These are phyloP conservation scores for Thunnus maccoyii DNA, from an alignment of 2,113 vertebrate genomes.

Conservation along the genomic window DNA sequence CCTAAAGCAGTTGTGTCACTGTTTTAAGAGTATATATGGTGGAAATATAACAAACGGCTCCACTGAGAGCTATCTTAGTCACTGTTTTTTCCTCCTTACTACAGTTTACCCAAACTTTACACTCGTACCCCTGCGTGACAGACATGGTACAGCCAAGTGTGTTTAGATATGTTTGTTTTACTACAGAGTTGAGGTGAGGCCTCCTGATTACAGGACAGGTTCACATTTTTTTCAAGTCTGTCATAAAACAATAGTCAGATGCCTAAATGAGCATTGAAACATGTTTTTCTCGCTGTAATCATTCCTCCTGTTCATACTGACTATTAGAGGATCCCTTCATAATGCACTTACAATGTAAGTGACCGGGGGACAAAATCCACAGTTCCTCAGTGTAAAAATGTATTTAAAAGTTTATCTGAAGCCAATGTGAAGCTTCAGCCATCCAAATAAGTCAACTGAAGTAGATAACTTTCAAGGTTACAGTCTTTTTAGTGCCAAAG, in stretches of 20 bases:
- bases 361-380: no score
- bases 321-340: no score
- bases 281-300: no score
- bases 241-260: background rate
- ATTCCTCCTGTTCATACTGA: no score
- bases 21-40: background rate
- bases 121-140: conserved; percentile 55
- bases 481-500: no score
- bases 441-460: no score
- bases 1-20: background rate
- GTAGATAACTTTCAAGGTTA: no score
- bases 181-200: conserved; percentile 33
- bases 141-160: conserved; percentile 75
- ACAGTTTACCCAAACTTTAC: conserved; percentile 52
- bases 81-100: background rate
- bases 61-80: accelerated
- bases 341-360: no score
- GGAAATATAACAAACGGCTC: background rate
- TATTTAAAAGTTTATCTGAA: no score
- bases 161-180: conserved; percentile 59
- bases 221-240: no score
- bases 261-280: background rate
- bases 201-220: background rate
- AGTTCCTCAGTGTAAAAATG: no score
- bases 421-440: no score